Conservation (phyloP, 1,140 invertebrate genomes). For the Goniozus legneri region DNA sequence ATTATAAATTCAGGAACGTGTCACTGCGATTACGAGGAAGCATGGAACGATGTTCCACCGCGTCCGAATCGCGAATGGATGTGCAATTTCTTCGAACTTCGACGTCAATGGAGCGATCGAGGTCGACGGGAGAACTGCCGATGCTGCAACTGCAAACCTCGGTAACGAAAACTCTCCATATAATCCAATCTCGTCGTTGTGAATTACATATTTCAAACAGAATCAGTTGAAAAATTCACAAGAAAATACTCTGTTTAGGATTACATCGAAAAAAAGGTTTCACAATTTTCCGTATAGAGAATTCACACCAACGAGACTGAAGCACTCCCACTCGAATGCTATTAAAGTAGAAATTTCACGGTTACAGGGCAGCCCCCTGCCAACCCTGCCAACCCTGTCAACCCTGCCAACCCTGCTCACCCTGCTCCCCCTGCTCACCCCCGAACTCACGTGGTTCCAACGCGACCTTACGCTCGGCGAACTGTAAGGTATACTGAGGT, state of each 20-base stretch:
- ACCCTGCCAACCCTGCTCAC: slow-evolving; percentile 23
- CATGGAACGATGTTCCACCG: slow-evolving; percentile 42
- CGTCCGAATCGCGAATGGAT: slow-evolving; percentile 38
- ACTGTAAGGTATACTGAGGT: slow-evolving; percentile 20
- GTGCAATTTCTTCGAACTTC: slow-evolving; percentile 34
- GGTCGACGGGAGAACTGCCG: slow-evolving; percentile 29
- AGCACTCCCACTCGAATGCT: background rate
- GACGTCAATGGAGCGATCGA: slow-evolving; percentile 43
- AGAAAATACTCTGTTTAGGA: too few relatives aligned
- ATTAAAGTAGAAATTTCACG: slow-evolving; percentile 8
- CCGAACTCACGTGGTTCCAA: slow-evolving; percentile 9
- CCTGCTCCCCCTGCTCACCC: slow-evolving; percentile 21
- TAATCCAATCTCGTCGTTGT: too few relatives aligned
- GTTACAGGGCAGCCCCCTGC: slow-evolving; percentile 25
- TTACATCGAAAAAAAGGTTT: too few relatives aligned
- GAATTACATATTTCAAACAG: too few relatives aligned
- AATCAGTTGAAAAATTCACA: too few relatives aligned
- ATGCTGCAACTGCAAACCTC: slow-evolving; percentile 36
- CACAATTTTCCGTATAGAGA: too few relatives aligned
- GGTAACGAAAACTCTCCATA: too few relatives aligned
- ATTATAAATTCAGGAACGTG: slow-evolving; percentile 31
- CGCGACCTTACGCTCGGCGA: slow-evolving; percentile 6
- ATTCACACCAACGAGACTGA: background rate
- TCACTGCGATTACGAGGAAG: slow-evolving; percentile 39
- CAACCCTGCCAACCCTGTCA: too few relatives aligned